Base-by-base conservation (phyloP, 2,113 vertebrate genomes). In the Hyperopisus bebe region DNA sequence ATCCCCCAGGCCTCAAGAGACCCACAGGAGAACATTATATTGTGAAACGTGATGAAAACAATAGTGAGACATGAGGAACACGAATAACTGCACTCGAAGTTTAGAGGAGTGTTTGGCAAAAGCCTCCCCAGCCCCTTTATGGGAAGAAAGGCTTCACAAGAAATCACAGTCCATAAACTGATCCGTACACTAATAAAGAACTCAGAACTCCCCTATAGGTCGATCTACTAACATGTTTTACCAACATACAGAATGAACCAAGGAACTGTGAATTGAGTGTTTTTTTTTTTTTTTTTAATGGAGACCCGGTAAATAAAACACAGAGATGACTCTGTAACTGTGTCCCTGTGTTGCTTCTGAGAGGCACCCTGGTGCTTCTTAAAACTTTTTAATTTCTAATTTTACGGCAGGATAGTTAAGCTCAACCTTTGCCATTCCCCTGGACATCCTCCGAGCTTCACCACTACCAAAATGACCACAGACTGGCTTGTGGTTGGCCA, bases 11-110 rank as follows among this genome's bases (percentile, higher is more conserved):
- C 93, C 94, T 93, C 94, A 93, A 91, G 91, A 92, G 94, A 95
- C 89, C 94, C 94, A 95, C 94, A 93, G 94, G 95, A 94, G 94
- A 92, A 91, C 95, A 93, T 93, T 83, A 94, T 94, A 93, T 96
- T 96, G 96, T 96, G 95, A 96, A 96, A 96, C 95, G 95, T 66
- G 24, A 27, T 66, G 58, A 66, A 96, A 95, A 24, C 82, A 35
- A 24, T 10, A 24, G 39, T 46, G 35, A 42, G 82, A 21, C 10
- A 77, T 39, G 31, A 77, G 27, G 27, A 77, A 39, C 70, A 77
- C 15, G 17, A 77, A 39, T 77, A 31, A 15, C 70, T 35, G 70
- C 70, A 39, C 31, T 77, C 70, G 13, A 31, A 77, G 10, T 39
- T 39, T 13, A 74, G n/a, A 31, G 9, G 31, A 31, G 31, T 31